Evolutionary conservation across 1,140 invertebrate genomes (phyloP).

Genomic region (Acyrthosiphon pisum): DNA sequence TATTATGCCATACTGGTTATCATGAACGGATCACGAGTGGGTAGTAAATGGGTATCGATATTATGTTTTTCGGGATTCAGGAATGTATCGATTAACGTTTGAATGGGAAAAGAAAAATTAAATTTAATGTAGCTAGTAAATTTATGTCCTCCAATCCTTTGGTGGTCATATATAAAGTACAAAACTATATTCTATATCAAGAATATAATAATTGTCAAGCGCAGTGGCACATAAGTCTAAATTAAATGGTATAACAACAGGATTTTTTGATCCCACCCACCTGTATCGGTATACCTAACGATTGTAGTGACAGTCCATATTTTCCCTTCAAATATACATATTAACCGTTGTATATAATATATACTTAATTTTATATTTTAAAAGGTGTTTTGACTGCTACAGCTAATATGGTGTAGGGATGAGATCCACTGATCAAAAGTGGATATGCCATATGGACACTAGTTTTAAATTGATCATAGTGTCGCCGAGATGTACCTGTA

Average conservation of each 20-base stretch:
- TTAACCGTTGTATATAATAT: background rate
- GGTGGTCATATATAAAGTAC: background rate
- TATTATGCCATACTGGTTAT: conserved; percentile 36
- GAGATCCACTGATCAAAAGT: background rate
- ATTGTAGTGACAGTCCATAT: background rate
- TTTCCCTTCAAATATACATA: background rate
- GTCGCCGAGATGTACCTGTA: background rate
- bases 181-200: background rate
- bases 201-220: background rate
- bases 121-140: background rate
- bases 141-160: background rate
- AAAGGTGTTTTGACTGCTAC: background rate
- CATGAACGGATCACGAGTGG: background rate
- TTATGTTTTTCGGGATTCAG: conserved; percentile 23
- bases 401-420: background rate
- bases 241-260: background rate
- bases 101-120: background rate
- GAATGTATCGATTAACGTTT: conserved; percentile 30
- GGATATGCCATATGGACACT: background rate
- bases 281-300: background rate
- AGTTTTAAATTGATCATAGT: background rate
- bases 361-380: background rate
- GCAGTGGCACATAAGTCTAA: background rate
- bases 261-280: background rate
- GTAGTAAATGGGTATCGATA: conserved; percentile 29